Evolutionary conservation across 2,797 vertebrate species (phyloP), one percentile per base, ranked within the genome.

Genomic region (Manis crassicaudata): DNA sequence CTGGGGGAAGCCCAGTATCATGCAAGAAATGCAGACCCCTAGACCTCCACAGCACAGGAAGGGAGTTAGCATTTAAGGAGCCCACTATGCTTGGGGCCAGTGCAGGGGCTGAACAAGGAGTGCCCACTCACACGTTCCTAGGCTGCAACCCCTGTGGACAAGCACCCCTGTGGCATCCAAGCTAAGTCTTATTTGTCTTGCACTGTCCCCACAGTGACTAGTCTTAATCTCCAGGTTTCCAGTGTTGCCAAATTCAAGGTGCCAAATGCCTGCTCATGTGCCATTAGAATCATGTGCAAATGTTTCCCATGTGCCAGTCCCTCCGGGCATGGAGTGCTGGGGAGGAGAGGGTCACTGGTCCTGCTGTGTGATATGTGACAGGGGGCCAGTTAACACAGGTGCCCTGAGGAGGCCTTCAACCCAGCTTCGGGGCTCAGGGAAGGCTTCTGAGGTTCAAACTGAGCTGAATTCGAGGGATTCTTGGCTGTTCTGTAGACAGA

Each of bases 41-140:
- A 75, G 50, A 17, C n/a, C 10, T 12, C n/a, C 4, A 0, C 3
- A 3, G n/a, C 40, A 20, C 16, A 20, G 70, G 11, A 46, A 46
- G 35, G 40, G 54, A 37, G 43, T 3, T 7, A 6, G 21, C 27
- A 27, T 35, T 37, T 32, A 72, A 88, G 65, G 72, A 43, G 23
- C 43, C 60, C 63, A 17, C 67, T 46, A 21, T 4, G 4, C 54
- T 73, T n/a, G 32, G 43, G 54, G 25, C 56, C 3, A 3, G 50
- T 4, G 1, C 37, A 0, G n/a, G 52, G 43, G 37, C 2, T 20
- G 17, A 52, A 29, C 25, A n/a, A 8, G 25, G 11, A 12, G 14
- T 1, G 6, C 81, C 35, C 11, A 5, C 21, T 50, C 7, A 7
- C 40, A 0, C 4, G 2, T 43, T 37, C 32, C 40, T 5, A 23